Conservation (phyloP, 1,140 invertebrate species). For the Trissolcus basalis region DNA sequence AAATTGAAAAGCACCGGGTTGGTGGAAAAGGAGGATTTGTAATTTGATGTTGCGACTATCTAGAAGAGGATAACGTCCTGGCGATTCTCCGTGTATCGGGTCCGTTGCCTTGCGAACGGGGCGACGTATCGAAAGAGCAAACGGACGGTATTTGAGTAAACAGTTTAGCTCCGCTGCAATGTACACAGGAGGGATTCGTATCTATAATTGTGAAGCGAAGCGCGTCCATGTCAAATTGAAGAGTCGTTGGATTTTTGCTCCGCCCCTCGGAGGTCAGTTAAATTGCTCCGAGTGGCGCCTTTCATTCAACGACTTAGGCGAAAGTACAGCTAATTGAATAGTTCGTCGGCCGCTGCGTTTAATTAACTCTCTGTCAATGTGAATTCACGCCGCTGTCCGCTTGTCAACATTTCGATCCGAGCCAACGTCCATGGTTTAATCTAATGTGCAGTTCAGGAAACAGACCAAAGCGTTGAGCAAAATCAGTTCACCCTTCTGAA, state of each 20-base stretch:
- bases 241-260: slow-evolving; percentile 33
- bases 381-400: slow-evolving; percentile 7
- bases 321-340: slow-evolving; percentile 42
- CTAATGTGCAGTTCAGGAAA: neutral
- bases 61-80: slow-evolving; percentile 26
- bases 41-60: slow-evolving; percentile 49
- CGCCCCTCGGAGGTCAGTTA: slow-evolving; percentile 20
- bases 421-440: slow-evolving; percentile 30
- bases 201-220: slow-evolving; percentile 54
- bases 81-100: slow-evolving; percentile 33
- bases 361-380: slow-evolving; percentile 41
- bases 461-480: too few species aligned
- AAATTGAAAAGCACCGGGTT: slow-evolving; percentile 27
- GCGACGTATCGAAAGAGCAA: slow-evolving; percentile 53
- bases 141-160: slow-evolving; percentile 55
- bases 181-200: slow-evolving; percentile 48
- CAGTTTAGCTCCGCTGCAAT: slow-evolving; percentile 53
- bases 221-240: slow-evolving; percentile 44
- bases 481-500: too few species aligned
- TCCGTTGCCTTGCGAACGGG: slow-evolving; percentile 25
- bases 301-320: slow-evolving; percentile 22
- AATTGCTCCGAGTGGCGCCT: slow-evolving; percentile 11
- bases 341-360: slow-evolving; percentile 34
- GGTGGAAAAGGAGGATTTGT: slow-evolving; percentile 15
- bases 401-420: slow-evolving; percentile 6